Conservation (phyloP, 1,140 invertebrate species). For the Caenorhabditis elegans region DNA sequence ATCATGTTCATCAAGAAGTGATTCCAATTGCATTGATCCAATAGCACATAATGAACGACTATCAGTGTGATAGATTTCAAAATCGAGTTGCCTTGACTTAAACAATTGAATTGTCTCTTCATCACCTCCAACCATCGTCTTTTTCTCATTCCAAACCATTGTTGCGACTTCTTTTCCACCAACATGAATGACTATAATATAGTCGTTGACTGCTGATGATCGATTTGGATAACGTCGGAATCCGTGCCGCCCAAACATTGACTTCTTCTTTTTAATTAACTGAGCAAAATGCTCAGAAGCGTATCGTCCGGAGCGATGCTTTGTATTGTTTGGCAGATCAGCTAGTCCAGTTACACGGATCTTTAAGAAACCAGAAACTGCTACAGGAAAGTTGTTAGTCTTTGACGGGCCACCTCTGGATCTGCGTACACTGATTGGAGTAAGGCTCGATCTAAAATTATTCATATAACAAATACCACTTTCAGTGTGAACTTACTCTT, state of each 20-base stretch:
- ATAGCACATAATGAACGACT: neutral
- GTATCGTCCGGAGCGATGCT: neutral
- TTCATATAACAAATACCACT: too few species aligned
- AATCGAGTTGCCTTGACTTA: neutral
- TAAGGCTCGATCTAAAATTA: neutral
- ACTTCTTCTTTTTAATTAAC: neutral
- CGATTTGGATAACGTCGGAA: neutral
- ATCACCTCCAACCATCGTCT: constrained; percentile 5
- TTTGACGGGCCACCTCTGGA: neutral
- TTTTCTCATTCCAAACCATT: constrained; percentile 15
- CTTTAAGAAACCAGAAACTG: neutral
- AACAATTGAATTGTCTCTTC: neutral
- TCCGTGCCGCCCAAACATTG: neutral
- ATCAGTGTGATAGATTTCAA: constrained; percentile 1
- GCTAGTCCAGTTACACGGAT: neutral
- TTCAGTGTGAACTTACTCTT: neutral
- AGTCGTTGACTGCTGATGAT: neutral
- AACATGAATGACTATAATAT: neutral
- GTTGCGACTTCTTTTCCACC: neutral
- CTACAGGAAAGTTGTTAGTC: neutral
- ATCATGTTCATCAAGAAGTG: neutral
- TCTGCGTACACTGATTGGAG: neutral
- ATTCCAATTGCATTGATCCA: constrained; percentile 3
- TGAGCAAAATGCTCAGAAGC: neutral
- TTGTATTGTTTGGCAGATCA: neutral